Evolutionary conservation across 2,797 vertebrate genomes (phyloP), one percentile per base, ranked within the genome.

Genomic region (Tamandua tetradactyla): DNA sequence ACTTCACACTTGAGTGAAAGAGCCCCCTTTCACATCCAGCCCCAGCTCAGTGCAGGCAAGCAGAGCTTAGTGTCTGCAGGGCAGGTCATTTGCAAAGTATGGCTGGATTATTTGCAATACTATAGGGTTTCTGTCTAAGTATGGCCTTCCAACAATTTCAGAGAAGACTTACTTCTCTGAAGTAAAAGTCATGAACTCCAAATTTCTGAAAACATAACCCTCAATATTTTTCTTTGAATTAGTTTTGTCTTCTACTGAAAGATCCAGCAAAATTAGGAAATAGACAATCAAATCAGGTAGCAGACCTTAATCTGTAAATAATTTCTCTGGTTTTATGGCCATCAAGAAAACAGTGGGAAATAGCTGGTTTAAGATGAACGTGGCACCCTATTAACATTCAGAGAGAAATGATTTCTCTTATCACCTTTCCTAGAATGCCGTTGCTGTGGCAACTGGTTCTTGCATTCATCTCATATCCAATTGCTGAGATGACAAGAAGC

Each of bases 361-460:
- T 90, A 95, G 82, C 82, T 37, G 2, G 93, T 92, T 96, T 92
- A 95, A 93, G 87, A 95, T 20, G 68, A 95, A 97, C 62, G 93
- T 91, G 96, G 94, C 94, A 97, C 91, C 92, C 79, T 93, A 97
- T 97, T 97, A 97, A 93, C 92, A 97, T 96, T 96, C 95, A 91
- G 96, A 97, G 95, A 95, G 96, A 96, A 96, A 93, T 95, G 90
- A 96, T 92, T 97, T 96, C 93, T 96, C 94, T 95, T 90, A 87
- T 97, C 95, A 95, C 96, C 93, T 95, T 95, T 94, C 52, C 97
- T 84, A 83, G 83, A 95, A 96, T 91, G 92, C 74, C 72, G 97
- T 97, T 97, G 96, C 97, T 95, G 80, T 97, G 94, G 97, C 90
- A 97, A 97, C 97, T 75, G 27, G 88, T 74, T 85, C 87, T 92